Conservation (phyloP, 2,113 vertebrate species). For the Sorex araneus region DNA sequence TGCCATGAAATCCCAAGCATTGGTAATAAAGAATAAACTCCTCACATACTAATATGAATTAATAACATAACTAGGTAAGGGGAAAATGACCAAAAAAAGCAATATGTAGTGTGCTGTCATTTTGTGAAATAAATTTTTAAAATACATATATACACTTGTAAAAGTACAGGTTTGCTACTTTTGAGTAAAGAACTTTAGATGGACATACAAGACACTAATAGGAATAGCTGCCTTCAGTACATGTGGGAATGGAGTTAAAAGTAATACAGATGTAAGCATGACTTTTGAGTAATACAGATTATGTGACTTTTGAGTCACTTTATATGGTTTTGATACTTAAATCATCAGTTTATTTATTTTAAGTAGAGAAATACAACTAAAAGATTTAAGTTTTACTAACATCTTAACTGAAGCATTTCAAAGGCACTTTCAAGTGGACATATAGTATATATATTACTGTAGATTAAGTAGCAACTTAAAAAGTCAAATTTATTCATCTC, state of each 20-base stretch:
- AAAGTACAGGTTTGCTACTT: background rate
- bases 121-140: background rate
- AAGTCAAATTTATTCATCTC: background rate
- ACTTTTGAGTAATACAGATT: background rate
- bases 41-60: background rate
- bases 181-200: background rate
- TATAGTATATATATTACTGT: background rate
- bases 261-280: background rate
- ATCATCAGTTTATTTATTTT: conserved; percentile 10
- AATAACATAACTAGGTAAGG: background rate
- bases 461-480: conserved; percentile 18
- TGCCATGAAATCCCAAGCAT: background rate
- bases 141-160: background rate
- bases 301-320: background rate
- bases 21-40: background rate
- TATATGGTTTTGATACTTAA: conserved; percentile 28
- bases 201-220: background rate
- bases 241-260: background rate
- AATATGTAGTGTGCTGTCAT: background rate
- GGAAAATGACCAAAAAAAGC: background rate
- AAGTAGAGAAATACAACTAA: conserved; percentile 24
- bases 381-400: background rate
- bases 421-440: background rate
- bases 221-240: background rate
- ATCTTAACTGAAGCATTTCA: conserved; percentile 5